Evolutionary conservation across 2,888 invertebrate species (phyloP), one percentile per base, ranked within the genome.

Genomic region (Euphydryas editha): DNA sequence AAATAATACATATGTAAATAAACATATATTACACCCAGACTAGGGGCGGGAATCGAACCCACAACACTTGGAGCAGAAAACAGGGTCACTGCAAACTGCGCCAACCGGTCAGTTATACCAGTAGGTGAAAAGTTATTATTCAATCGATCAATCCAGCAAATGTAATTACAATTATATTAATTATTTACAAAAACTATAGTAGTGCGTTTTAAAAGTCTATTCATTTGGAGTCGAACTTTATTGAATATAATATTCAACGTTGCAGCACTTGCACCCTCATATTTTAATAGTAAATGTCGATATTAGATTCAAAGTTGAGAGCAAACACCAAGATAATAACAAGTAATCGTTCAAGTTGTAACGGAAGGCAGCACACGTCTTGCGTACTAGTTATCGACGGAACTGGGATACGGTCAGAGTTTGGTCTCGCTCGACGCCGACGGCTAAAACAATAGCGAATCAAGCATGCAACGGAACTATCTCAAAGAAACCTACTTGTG

Each of bases 391-490:
- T 81, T 83, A 83, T 82, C 75, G 81, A 67, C 73, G 72, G 76
- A 79, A 73, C 69, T 70, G 67, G 30, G 73, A 74, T 75, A 74
- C 76, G 88, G 87, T 85, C 88, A 85, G 85, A 90, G 87, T 89
- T 88, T 83, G 81, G 82, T 81, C 78, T 83, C 74, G 79, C 80
- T 86, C 81, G 80, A 80, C 80, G 77, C 86, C 81, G 80, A 80
- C 80, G 77, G 80, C 84, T 88, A 84, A 88, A 89, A 91, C 89
- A 91, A 90, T 90, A 86, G 86, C 85, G 85, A 89, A 91, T 91
- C 88, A 88, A 90, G 86, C 88, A 90, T 92, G 90, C 90, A 88
- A 83, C 85, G 86, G 87, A 92, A 91, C 89, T 90, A 88, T 81
- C 81, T 82, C 88, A 84, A 88, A 89, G 87, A 90, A 86, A 88